Evolutionary conservation across 2,888 invertebrate genomes (phyloP).

Genomic region (Scaptomyza cyrtandrae): DNA sequence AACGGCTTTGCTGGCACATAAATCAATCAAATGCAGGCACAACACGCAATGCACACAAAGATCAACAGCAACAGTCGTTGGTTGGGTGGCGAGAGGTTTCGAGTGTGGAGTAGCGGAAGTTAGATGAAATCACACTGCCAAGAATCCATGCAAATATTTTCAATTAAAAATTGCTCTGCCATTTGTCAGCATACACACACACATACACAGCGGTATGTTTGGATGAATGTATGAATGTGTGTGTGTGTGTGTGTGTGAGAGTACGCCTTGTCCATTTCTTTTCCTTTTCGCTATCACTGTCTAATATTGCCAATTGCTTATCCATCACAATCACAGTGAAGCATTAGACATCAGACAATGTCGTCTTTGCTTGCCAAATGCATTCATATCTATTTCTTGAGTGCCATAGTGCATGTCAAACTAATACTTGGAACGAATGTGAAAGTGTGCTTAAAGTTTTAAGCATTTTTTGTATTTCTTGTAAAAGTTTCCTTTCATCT

Average conservation of each 20-base stretch:
- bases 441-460: slow-evolving; percentile 20
- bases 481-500: too few species aligned
- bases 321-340: slow-evolving; percentile 76
- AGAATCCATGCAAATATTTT: slow-evolving; percentile 79
- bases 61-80: slow-evolving; percentile 26
- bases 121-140: slow-evolving; percentile 59
- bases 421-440: slow-evolving; percentile 7
- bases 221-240: background rate
- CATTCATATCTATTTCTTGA: slow-evolving; percentile 58
- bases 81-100: background rate
- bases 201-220: slow-evolving; percentile 3
- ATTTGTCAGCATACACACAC: slow-evolving; percentile 60
- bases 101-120: background rate
- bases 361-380: slow-evolving; percentile 55
- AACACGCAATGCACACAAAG: slow-evolving; percentile 63
- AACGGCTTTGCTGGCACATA: slow-evolving; percentile 49
- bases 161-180: slow-evolving; percentile 77
- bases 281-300: slow-evolving; percentile 32
- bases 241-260: background rate
- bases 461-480: background rate
- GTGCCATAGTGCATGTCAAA: slow-evolving; percentile 37
- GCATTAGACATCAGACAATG: slow-evolving; percentile 58
- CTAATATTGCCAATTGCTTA: slow-evolving; percentile 73
- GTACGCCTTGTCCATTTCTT: slow-evolving; percentile 3
- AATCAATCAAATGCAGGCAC: slow-evolving; percentile 76